Evolutionary conservation across 2,888 invertebrate species (phyloP), one percentile per base, ranked within the genome.

Genomic region (Lithophane leautieri): DNA sequence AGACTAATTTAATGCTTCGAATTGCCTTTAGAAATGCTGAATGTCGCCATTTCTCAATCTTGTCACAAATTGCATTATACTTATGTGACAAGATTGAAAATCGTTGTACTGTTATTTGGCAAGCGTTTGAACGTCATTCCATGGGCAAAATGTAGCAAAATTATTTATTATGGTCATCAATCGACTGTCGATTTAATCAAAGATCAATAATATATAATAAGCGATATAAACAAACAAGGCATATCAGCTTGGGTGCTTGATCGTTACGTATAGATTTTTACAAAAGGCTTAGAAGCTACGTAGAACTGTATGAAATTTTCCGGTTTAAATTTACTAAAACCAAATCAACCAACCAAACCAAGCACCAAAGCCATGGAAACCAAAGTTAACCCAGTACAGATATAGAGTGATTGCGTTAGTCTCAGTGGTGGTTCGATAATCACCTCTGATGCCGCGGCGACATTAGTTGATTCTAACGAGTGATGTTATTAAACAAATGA

Each of bases 381-480:
- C 86, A 50, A 81, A 73, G 70, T 74, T 73, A 86, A 81, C 66
- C 25, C 67, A 81, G 78, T 70, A 83, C 76, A 85, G 73, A 86
- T 86, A 82, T 84, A 78, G 85, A 88, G 83, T 84, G 88, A 88
- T 88, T 89, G 86, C 86, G 73, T 78, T 84, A 72, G 77, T 78
- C 75, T 79, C 73, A 89, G 89, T 85, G 91, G 91, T 89, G 92
- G 91, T 92, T 91, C 89, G 87, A 83, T 92, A 92, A 93, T 90
- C 84, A 88, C 82, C 88, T 88, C 81, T 86, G 82, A 88, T 82
- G 89, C 90, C 90, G 76, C 78, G 4, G 73, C 91, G 91, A 94
- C 95, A 94, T 94, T 93, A 94, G 93, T 93, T 93, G 92, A 92
- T 93, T 93, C 92, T 95, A 95, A 96, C 94, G 95, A 95, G 94